Percentiles rank a stretch among this genome's conserved stretches.
Evolutionary conservation across 2,797 vertebrate species (phyloP).

Genomic region (Rhincodon typus): DNA sequence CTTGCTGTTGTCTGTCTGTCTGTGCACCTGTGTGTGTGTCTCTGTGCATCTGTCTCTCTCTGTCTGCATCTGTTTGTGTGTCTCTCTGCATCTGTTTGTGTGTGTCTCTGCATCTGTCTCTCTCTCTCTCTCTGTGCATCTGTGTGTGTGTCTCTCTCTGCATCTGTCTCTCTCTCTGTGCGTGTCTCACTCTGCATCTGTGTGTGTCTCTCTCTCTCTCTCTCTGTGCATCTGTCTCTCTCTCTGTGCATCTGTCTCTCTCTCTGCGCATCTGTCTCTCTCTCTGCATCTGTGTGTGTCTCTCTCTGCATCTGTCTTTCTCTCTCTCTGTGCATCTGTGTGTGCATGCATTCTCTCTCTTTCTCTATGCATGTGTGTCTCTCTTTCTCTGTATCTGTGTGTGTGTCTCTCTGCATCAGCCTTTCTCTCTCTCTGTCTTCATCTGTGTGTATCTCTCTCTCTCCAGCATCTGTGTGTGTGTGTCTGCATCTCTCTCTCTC

Average conservation of each 20-base stretch:
- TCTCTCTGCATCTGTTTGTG: background rate
- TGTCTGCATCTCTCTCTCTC: accelerated
- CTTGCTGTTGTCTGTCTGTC: background rate
- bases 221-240: background rate
- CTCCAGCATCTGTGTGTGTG: background rate
- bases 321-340: background rate
- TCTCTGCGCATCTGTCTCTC: no score
- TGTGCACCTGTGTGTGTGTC: background rate
- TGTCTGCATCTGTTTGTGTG: background rate
- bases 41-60: no score
- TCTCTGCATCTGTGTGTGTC: background rate
- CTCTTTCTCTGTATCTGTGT: background rate
- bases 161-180: no score
- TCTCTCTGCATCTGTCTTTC: no score
- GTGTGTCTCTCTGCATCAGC: background rate
- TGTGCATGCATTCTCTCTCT: background rate
- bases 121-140: background rate
- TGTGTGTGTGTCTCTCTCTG: background rate
- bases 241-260: background rate
- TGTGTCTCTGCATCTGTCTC: background rate
- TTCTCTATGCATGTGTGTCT: no score
- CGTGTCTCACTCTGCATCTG: no score
- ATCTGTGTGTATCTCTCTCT: no score
- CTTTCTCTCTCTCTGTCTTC: background rate
- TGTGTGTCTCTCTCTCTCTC: no score